These are phyloP conservation scores for Brachionus plicatilis DNA, from an alignment of 1,140 invertebrate genomes.

Conservation along the genomic window DNA sequence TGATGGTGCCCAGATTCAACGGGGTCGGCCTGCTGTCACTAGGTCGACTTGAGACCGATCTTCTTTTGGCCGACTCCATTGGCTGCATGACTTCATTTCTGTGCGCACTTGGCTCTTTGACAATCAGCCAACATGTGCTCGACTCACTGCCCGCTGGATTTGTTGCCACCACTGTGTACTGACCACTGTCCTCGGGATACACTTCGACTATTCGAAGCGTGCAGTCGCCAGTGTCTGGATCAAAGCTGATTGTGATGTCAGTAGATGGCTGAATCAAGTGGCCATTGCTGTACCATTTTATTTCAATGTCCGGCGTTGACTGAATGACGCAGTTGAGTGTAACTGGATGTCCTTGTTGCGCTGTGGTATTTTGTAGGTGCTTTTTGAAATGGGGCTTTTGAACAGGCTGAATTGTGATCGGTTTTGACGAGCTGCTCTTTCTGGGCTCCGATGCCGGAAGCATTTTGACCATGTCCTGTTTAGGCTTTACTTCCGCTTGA, in stretches of 20 bases:
- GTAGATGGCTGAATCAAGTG: slow-evolving; percentile 24
- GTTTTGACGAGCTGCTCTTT: slow-evolving; percentile 9
- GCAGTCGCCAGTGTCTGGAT: not conserved
- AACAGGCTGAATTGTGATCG: slow-evolving; percentile 17
- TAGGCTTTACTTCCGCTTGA: not conserved
- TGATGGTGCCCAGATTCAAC: not conserved
- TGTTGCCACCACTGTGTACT: slow-evolving; percentile 15
- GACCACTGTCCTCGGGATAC: slow-evolving; percentile 22
- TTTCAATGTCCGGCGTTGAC: not conserved
- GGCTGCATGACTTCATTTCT: not conserved
- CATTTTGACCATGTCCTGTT: slow-evolving; percentile 26
- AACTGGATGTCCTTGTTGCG: not conserved
- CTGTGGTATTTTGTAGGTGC: slow-evolving; percentile 16
- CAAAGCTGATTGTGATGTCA: slow-evolving; percentile 30
- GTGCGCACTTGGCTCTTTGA: slow-evolving; percentile 5
- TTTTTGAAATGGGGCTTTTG: slow-evolving; percentile 29
- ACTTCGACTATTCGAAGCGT: slow-evolving; percentile 9
- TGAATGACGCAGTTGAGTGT: slow-evolving; percentile 14
- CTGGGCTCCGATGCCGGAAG: slow-evolving; percentile 14
- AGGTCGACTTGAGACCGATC: not conserved
- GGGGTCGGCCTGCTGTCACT: not conserved
- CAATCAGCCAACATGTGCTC: not conserved
- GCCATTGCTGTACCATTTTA: slow-evolving; percentile 27
- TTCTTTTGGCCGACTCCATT: not conserved
- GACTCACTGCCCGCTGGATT: slow-evolving; percentile 22